Conservation (phyloP, 2,113 vertebrate genomes). For the Psilopogon haemacephalus region DNA sequence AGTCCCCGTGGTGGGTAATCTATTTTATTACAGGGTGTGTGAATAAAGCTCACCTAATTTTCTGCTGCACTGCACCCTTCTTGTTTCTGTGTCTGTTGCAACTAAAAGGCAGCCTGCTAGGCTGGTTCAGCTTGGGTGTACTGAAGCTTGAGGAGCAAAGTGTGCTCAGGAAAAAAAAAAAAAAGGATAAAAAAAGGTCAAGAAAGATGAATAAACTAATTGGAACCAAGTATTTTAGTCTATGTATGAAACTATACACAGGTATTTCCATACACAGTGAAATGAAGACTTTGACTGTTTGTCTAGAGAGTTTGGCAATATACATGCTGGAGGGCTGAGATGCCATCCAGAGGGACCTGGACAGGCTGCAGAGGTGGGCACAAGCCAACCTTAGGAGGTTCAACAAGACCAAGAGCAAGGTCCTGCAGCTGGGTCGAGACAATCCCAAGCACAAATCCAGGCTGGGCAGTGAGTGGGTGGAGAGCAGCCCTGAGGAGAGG, state of each 20-base stretch:
- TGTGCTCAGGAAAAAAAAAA: background rate
- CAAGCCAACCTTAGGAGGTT: no score
- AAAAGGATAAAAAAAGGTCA: background rate
- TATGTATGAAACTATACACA: no score
- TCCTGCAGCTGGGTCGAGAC: no score
- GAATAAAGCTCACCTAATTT: conserved; percentile 41
- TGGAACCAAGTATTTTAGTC: background rate
- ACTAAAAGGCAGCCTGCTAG: background rate
- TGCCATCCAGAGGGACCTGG: no score
- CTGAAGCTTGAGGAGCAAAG: background rate
- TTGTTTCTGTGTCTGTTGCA: background rate
- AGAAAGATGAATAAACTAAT: background rate
- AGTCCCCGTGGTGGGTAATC: background rate
- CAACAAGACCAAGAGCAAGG: no score
- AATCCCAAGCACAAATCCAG: no score
- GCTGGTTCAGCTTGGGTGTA: background rate
- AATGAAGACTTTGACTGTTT: background rate
- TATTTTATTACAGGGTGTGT: conserved; percentile 40
- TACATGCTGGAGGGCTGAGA: no score
- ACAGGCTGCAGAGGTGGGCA: no score
- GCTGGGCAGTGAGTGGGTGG: no score
- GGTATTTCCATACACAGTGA: background rate
- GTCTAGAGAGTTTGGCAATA: background rate
- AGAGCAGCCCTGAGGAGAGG: no score
- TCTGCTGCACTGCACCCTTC: conserved; percentile 5